Base-by-base conservation (phyloP, 2,888 invertebrate species). In the Helleia helle region DNA sequence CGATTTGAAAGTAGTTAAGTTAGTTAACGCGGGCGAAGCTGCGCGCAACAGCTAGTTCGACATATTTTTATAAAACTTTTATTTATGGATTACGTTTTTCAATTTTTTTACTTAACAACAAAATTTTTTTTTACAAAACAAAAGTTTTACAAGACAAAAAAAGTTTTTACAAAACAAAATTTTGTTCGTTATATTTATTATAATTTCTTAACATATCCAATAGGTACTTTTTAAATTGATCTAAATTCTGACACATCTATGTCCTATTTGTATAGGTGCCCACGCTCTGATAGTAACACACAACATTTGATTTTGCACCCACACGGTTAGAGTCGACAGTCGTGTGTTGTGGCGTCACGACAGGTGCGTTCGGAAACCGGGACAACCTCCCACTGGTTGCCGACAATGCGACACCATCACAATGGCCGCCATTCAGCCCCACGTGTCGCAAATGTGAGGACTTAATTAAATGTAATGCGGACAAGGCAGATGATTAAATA, bases 401-500 rank as follows among this genome's bases (percentile, higher is more conserved):
- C 66, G 59, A 80, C 79, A 81, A 81, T 67, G 59, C 65, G 65
- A 64, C 66, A 65, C 64, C 59, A 58, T 54, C 48, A 61, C 58
- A 61, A 59, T 62, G 59, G 55, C 55, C 53, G 43, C 71, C 56
- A 73, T 76, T 71, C 62, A 71, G 58, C 49, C 62, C 68, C 72
- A 71, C 75, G 76, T 77, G 80, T 74, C 71, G 68, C 65, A 60
- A 60, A 58, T 53, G 58, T 65, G 63, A 75, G 63, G 71, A 80
- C 75, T 80, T 81, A 77, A 83, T 81, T 83, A 83, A 79, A 80
- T 74, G 65, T 62, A 60, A 62, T 65, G 62, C 65, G 60, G 53
- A 50, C 51, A 65, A 64, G 74, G 71, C 63, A 73, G 71, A 73
- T 76, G 73, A 74, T 75, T 62, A 70, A 70, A 67, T 43, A 65